Evolutionary conservation across 2,797 vertebrate genomes (phyloP), one percentile per base, ranked within the genome.

Genomic region (Chelon labrosus): DNA sequence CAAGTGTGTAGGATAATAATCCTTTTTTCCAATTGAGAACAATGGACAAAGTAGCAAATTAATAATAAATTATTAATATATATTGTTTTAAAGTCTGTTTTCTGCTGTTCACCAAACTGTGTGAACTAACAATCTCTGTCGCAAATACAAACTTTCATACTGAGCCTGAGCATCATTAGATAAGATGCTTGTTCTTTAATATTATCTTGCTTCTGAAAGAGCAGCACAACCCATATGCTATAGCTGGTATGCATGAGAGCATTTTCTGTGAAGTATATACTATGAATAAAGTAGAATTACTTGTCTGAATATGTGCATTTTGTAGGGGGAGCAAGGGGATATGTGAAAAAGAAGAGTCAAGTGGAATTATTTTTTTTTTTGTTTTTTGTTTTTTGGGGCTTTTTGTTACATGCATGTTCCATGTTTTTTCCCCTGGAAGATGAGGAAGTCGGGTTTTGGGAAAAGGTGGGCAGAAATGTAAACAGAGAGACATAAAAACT

Each of bases 21-120:
- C 79, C 75, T 85, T 44, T 42, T 69, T 88, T 80, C 85, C 77
- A 51, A 78, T 53, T 61, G 73, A 84, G 88, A 89, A 91, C 82
- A 86, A 89, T 92, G 77, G 71, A 70, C 62, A 60, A 83, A 83
- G 79, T 81, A 70, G 72, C 75, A 88, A 88, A 91, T 91, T 89
- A 87, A 92, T 90, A 88, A 65, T 75, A 80, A 27, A 27, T 4
- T 27, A 35, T 4, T 35, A 35, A 3, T 35, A 3, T 84, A 7
- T 35, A 7, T 84, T 87, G 86, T 77, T 88, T 87, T 78, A 75
- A 46, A n/a, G 44, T n/a, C 41, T 66, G 75, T 89, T 92, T 86
- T 80, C 39, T 55, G 37, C 49, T 49, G 19, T 67, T 67, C 60
- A 80, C 75, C 58, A 77, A 89, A 82, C 80, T 82, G 60, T 55